Conservation (phyloP, 2,113 vertebrate species). For the Diglossa brunneiventris region DNA sequence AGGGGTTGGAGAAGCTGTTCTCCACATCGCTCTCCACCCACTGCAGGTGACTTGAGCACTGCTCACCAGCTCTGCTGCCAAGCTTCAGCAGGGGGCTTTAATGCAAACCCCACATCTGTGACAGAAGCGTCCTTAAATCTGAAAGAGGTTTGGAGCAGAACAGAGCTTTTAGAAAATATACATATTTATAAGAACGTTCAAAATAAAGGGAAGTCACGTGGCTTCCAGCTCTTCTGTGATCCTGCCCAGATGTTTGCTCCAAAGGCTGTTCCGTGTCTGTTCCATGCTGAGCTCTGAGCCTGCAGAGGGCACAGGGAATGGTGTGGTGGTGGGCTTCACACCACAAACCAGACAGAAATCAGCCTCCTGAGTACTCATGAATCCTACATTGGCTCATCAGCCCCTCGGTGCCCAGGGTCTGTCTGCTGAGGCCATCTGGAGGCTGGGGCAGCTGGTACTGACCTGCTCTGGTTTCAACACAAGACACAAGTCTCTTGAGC, state of each 20-base stretch:
- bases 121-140: background rate
- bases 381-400: fast-evolving
- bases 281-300: background rate
- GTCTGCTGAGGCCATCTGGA: background rate
- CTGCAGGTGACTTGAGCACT: background rate
- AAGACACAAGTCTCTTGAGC: background rate
- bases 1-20: background rate
- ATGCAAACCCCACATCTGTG: background rate
- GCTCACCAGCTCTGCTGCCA: background rate
- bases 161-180: background rate
- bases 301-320: background rate
- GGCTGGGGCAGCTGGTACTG: background rate
- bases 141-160: background rate
- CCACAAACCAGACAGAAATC: background rate
- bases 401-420: fast-evolving
- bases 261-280: fast-evolving
- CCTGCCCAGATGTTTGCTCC: background rate
- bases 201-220: background rate
- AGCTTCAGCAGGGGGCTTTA: background rate
- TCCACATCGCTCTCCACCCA: fast-evolving
- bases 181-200: background rate
- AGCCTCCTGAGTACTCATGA: background rate
- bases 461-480: background rate
- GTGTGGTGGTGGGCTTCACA: background rate
- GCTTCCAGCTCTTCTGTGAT: background rate